Base-by-base conservation (phyloP, 2,888 invertebrate genomes). In the Lymantria monacha region DNA sequence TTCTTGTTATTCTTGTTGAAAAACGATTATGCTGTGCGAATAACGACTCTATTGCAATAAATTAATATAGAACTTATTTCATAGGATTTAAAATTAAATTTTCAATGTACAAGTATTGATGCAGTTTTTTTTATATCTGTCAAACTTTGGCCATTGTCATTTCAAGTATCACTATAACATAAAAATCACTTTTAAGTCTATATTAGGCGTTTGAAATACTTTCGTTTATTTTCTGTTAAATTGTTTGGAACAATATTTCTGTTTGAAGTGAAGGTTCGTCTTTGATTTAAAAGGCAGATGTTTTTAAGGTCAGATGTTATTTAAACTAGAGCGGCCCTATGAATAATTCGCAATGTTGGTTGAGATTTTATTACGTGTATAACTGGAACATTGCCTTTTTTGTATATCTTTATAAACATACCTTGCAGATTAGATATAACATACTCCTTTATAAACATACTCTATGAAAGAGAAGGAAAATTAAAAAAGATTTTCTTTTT, bases 141-240 rank as follows among this genome's bases (percentile, higher is more conserved):
- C n/a, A 2, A 63, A 66, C 51, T 66, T 66, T 54, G 1, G 41
- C 59, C 46, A 66, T 66, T 66, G 66, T 66, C 57, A 10, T 63
- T 22, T 22, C 30, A 59, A 66, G 66, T 55, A 57, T 54, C 41
- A 45, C 48, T 49, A 42, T 49, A 64, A 57, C 55, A 64, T 53
- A 55, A 59, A n/a, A 66, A 66, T 66, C 51, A 44, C 41, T 55
- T 48, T 56, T 61, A 66, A 66, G 64, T 64, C 51, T 66, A 66
- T 59, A 57, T 62, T 64, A 64, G 62, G 62, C 64, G 62, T 66
- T 66, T 56, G 46, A 50, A 64, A 59, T 61, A 57, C 58, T 64
- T 66, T 57, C 44, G 49, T 58, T 63, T 45, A 56, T 58, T 57
- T 44, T 30, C 40, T 61, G 64, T 57, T 55, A 51, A 66, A 66